Evolutionary conservation across 1,140 invertebrate species (phyloP).

Genomic region (Ceratina australensis): DNA sequence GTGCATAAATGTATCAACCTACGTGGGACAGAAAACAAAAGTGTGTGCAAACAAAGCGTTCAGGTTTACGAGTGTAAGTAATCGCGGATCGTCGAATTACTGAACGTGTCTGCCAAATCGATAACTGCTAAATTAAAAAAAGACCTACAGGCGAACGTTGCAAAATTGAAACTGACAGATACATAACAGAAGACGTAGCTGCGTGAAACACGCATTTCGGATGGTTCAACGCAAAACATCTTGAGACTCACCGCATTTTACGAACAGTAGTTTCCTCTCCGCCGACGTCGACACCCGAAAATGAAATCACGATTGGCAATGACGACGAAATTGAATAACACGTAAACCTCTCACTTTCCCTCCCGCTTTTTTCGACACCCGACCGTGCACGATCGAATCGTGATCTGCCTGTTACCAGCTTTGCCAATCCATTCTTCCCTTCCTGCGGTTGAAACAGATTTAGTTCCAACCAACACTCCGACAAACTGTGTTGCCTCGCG

Average conservation of each 20-base stretch:
- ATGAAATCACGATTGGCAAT: background rate
- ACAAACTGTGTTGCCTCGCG: background rate
- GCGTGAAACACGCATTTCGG: background rate
- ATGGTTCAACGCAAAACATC: background rate
- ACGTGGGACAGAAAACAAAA: slow-evolving; percentile 22
- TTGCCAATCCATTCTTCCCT: slow-evolving; percentile 7
- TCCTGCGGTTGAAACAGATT: slow-evolving; percentile 11
- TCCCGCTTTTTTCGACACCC: slow-evolving; percentile 36
- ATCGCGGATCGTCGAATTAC: background rate
- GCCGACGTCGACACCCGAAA: background rate
- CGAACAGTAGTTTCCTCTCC: background rate
- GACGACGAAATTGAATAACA: slow-evolving; percentile 17
- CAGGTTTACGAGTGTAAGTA: background rate
- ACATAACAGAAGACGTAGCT: background rate
- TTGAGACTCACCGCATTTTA: slow-evolving; percentile 48
- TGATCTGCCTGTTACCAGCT: slow-evolving; percentile 17
- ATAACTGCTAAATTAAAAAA: background rate
- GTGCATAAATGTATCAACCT: slow-evolving; percentile 1
- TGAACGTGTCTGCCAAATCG: background rate
- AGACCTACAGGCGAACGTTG: background rate
- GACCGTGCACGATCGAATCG: background rate
- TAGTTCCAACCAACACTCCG: slow-evolving; percentile 15
- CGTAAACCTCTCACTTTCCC: slow-evolving; percentile 43
- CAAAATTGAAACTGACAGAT: slow-evolving; percentile 41
- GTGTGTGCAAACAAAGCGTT: background rate